Evolutionary conservation across 2,888 invertebrate species (phyloP).

Genomic region (Mycogona germanica): DNA sequence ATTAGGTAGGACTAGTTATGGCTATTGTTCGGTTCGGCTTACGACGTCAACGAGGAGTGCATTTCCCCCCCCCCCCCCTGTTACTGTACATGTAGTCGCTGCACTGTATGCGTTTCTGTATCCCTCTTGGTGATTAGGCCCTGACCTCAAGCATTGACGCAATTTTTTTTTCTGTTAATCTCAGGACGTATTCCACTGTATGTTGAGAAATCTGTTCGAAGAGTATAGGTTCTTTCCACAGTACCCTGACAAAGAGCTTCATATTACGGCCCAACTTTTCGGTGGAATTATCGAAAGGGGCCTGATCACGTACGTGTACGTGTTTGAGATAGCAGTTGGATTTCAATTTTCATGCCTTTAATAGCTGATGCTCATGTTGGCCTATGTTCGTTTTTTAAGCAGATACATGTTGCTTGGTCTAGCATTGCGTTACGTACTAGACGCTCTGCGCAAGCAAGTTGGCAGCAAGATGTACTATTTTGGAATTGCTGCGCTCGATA

Average conservation of each 20-base stretch:
- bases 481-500: constrained; percentile 87
- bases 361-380: neutral
- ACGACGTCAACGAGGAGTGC: neutral
- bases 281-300: constrained; percentile 96
- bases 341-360: constrained; percentile 30
- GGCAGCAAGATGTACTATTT: constrained; percentile 97
- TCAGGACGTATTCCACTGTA: constrained; percentile 73
- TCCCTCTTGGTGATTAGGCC: neutral
- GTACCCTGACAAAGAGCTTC: constrained; percentile 95
- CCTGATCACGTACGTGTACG: constrained; percentile 52
- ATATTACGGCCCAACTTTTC: constrained; percentile 93
- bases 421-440: constrained; percentile 82
- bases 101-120: neutral
- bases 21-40: too few relatives aligned
- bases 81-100: neutral
- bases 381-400: constrained; percentile 16
- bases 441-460: constrained; percentile 81
- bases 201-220: constrained; percentile 94
- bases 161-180: constrained; percentile 14
- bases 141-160: neutral
- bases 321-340: constrained; percentile 1
- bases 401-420: constrained; percentile 53
- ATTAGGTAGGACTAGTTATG: too few relatives aligned
- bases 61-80: neutral
- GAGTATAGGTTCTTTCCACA: constrained; percentile 98